Base-by-base conservation (phyloP, 2,797 vertebrate genomes). In the Glossophaga mutica region DNA sequence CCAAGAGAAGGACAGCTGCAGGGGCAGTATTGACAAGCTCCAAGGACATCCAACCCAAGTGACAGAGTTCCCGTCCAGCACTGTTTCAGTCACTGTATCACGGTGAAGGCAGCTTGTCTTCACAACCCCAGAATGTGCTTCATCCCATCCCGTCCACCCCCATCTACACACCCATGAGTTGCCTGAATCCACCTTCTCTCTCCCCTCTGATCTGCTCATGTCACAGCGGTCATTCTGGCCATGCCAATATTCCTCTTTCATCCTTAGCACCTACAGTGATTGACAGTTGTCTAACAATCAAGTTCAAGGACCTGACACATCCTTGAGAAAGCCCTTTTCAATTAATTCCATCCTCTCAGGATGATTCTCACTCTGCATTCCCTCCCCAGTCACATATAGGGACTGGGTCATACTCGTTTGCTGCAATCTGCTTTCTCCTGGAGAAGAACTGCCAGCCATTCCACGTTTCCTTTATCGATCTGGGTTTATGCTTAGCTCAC, bases 61-160 rank as follows among this genome's bases (percentile, higher is more conserved):
- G 46, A 81, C 4, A 32, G 21, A 21, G n/a, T 16, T 67, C 11
- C n/a, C 55, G 19, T 16, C 48, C 37, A 37, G n/a, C n/a, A 16
- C 19, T 42, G 6, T 12, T 77, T 46, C 55, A 77, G 67, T 39
- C 59, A 18, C n/a, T 71, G 24, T 65, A 42, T 78, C 39, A 67
- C 3, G 12, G 15, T 2, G 32, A 57, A n/a, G 19, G 52, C 19
- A 22, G 24, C 24, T 78, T 81, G 68, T 74, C 55, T 92, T 70
- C n/a, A 50, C 5, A 79, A 44, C 3, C 87, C 19, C 32, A 70
- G 55, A 67, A 48, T 19, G 21, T 5, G 15, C n/a, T 48, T 52
- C 5, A 0, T 12, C 81, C 73, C 32, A 16, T 5, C 2, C 32
- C 71, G 26, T 12, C 39, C 18, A 1, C 14, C 29, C 4, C 26